phyloP scores from a whole-genome alignment of 2,888 invertebrate genomes.

The Leucoma salicis region DNA sequence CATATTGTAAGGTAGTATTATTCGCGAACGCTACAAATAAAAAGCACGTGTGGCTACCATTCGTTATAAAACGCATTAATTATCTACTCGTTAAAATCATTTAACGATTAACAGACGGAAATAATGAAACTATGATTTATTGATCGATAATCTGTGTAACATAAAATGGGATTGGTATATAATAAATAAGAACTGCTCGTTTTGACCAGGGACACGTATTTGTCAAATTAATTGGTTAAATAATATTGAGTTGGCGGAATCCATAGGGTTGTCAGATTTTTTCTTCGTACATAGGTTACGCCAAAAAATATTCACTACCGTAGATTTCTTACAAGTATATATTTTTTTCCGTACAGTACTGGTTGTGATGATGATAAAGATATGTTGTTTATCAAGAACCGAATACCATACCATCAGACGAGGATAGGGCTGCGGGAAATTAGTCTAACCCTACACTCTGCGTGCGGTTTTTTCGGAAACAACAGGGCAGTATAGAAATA shows the following conservation, averaged over 20 bases:
- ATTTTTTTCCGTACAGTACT: too few species aligned
- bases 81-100: conserved; percentile 19
- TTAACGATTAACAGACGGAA: conserved; percentile 21
- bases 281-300: too few species aligned
- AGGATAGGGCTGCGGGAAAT: too few species aligned
- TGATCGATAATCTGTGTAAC: conserved; percentile 34
- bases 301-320: too few species aligned
- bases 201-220: conserved; percentile 31
- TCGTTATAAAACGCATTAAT: conserved; percentile 19
- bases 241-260: conserved; percentile 20
- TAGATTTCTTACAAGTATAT: too few species aligned
- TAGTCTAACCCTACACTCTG: too few species aligned
- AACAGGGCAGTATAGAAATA: too few species aligned
- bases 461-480: too few species aligned
- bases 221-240: conserved; percentile 45
- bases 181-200: conserved; percentile 27
- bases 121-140: conserved; percentile 35
- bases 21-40: neutral
- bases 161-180: conserved; percentile 31
- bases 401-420: too few species aligned
- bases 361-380: too few species aligned
- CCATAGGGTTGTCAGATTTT: conserved; percentile 29
- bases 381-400: too few species aligned
- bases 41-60: conserved; percentile 18
- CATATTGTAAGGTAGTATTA: too few species aligned